Base-by-base conservation (phyloP, 2,888 invertebrate species). In the Euproctis similis region DNA sequence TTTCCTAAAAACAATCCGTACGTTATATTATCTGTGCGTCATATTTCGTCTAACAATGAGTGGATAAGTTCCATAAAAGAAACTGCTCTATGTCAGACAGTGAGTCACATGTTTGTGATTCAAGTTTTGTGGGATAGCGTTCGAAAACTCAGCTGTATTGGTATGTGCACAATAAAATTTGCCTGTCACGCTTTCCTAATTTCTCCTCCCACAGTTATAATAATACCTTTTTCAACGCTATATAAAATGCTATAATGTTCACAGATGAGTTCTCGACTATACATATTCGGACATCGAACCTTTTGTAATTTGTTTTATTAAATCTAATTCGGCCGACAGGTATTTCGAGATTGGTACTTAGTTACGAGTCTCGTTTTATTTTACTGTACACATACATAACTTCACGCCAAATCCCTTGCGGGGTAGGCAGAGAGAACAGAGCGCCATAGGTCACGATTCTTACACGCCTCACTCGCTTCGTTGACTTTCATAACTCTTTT, bases 71-170 rank as follows among this genome's bases (percentile, higher is more conserved):
- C 31, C 26, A 8, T 24, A 29, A 28, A 34, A 35, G 36, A 40
- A 36, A 16, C 26, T 30, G 24, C 32, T 41, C 41, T 31, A 46
- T 43, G 28, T 38, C 28, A 23, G 24, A 34, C 24, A 26, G 31
- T 53, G 54, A 53, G 39, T 54, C 54, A 54, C 35, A 38, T 49
- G 45, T 53, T 53, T 40, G 42, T 53, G 54, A 48, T 36, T 53
- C 51, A 48, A 44, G 43, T 45, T n/a, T 35, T 30, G 37, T 32
- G 26, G 36, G 42, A 39, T 33, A 31, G 31, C 34, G 38, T 39
- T 32, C 23, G 27, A 26, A 42, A 34, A 19, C 44, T 32, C 29
- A 33, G 29, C 26, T 34, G 26, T 31, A 37, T 44, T 12, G 37
- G 23, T 37, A 36, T 30, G 38, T 45, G 47, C n/a, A 38, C 43